phyloP scores from a whole-genome alignment of 1,140 invertebrate genomes.

The Nephila pilipes region DNA sequence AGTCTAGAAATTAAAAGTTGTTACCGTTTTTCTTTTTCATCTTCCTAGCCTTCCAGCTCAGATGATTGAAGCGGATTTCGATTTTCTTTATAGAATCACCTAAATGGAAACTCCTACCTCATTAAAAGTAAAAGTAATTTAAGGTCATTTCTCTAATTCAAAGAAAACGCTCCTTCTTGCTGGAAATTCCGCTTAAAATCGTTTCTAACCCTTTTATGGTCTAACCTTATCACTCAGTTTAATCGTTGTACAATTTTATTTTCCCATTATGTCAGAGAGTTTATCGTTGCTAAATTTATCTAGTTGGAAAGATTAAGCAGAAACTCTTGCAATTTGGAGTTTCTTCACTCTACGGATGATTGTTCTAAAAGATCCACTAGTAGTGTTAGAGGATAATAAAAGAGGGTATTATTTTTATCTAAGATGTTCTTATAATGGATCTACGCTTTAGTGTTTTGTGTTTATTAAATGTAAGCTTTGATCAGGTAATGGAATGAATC shows the following conservation, averaged over 20 bases:
- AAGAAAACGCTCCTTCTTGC: background rate
- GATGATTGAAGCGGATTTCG: background rate
- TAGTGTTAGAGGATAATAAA: background rate
- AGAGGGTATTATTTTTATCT: background rate
- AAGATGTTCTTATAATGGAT: background rate
- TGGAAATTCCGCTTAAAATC: conserved; percentile 8
- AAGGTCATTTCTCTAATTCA: conserved; percentile 22
- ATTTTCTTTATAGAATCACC: background rate
- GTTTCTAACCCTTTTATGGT: conserved; percentile 20
- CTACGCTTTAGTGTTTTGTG: background rate
- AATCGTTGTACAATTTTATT: conserved; percentile 28
- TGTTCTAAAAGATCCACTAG: background rate
- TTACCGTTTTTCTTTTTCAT: too few species aligned
- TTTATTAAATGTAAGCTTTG: conserved; percentile 1
- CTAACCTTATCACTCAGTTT: conserved; percentile 18
- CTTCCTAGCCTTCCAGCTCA: background rate
- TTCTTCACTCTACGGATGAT: background rate
- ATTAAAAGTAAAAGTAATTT: conserved; percentile 35
- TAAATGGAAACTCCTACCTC: background rate
- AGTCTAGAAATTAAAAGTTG: too few species aligned
- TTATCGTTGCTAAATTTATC: conserved; percentile 23
- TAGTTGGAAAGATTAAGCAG: background rate
- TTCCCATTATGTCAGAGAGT: background rate
- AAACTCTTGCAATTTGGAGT: background rate
- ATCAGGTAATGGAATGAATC: background rate